These are phyloP conservation scores for Oryzias celebensis DNA, from an alignment of 2,113 vertebrate species.

Conservation along the genomic window DNA sequence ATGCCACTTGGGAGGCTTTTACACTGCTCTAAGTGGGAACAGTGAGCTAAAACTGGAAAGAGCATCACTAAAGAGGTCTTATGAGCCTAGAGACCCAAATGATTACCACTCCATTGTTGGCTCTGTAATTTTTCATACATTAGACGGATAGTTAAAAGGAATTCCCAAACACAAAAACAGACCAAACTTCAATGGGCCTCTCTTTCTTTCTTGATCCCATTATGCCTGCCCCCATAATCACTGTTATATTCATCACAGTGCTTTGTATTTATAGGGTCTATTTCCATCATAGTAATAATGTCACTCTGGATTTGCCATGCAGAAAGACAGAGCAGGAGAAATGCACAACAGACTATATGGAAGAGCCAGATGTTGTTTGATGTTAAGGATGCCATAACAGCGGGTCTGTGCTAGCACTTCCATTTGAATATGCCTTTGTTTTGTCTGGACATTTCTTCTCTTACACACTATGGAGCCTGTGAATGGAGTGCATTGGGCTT, in stretches of 20 bases:
- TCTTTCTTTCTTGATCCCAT: conserved; percentile 75
- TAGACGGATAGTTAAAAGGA: conserved; percentile 75
- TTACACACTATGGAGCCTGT: conserved; percentile 58
- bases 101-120: conserved; percentile 66
- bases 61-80: conserved; percentile 58
- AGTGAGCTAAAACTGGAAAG: conserved; percentile 58
- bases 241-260: conserved; percentile 84
- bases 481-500: conserved; percentile 59
- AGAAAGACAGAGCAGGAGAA: conserved; percentile 34
- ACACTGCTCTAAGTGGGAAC: conserved; percentile 58
- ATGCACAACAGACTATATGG: conserved; percentile 55
- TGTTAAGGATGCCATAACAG: conserved; percentile 79
- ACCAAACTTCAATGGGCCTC: conserved; percentile 73
- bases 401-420: conserved; percentile 76
- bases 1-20: conserved; percentile 61
- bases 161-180: conserved; percentile 82
- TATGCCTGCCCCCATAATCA: conserved; percentile 77
- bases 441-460: conserved; percentile 79
- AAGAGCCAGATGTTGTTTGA: conserved; percentile 76
- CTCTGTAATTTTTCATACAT: conserved; percentile 76
- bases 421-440: conserved; percentile 81
- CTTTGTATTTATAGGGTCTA: conserved; percentile 80
- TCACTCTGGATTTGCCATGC: conserved; percentile 79
- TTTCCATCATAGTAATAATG: conserved; percentile 82
- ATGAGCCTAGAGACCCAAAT: conserved; percentile 63